Evolutionary conservation across 1,140 invertebrate species (phyloP).

Genomic region (Caenorhabditis remanei): DNA sequence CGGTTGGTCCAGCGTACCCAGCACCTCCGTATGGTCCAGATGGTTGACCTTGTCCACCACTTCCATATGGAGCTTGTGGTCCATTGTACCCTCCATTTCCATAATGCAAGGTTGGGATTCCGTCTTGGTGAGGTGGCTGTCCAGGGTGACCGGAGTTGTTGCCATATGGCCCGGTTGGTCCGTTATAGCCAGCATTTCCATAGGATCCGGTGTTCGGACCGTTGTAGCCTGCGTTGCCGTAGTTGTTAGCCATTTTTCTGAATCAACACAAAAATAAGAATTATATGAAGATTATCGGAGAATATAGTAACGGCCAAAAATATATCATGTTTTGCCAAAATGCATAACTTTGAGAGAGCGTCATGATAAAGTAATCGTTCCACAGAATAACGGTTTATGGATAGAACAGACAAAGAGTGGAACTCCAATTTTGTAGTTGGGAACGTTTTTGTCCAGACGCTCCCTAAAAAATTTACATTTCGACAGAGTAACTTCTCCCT

Average conservation of each 20-base stretch:
- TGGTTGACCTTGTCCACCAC: conserved; percentile 8
- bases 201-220: neutral
- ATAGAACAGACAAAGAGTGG: too few species aligned
- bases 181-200: conserved; percentile 43
- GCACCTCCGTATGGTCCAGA: conserved; percentile 17
- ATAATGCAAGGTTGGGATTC: conserved; percentile 2
- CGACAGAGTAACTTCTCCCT: too few species aligned
- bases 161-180: conserved; percentile 26
- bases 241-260: conserved; percentile 35
- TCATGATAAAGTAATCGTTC: too few species aligned
- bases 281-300: neutral
- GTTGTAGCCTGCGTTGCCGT: conserved; percentile 24
- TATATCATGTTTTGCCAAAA: too few species aligned
- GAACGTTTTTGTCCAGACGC: too few species aligned
- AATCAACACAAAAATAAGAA: neutral
- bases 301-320: too few species aligned
- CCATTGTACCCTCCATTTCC: conserved; percentile 13
- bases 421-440: too few species aligned
- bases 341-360: too few species aligned
- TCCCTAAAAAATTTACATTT: too few species aligned
- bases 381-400: too few species aligned
- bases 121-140: conserved; percentile 1
- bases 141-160: conserved; percentile 5
- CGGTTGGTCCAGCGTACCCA: conserved; percentile 27
- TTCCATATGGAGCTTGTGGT: conserved; percentile 16